A percentile compares a stretch with the other conserved stretches of the same genome.
Conservation (phyloP, 2,888 invertebrate genomes). For the Polietes domitor region DNA sequence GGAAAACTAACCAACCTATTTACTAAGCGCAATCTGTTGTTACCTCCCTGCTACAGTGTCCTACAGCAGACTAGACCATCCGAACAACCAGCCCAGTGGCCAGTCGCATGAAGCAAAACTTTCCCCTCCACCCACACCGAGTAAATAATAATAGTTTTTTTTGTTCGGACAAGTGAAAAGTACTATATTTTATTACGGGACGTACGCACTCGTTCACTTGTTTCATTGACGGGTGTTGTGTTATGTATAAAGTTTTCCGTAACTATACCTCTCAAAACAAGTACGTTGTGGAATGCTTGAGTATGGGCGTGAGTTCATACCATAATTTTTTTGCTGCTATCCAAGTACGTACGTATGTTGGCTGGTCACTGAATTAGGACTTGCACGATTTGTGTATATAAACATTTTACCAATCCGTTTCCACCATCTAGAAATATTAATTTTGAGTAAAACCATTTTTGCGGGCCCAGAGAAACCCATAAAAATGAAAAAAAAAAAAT, state of each 20-base stretch:
- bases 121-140: background rate
- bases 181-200: constrained; percentile 19
- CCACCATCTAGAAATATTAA: too few species aligned
- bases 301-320: background rate
- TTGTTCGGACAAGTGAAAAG: constrained; percentile 5
- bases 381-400: too few species aligned
- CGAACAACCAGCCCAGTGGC: background rate
- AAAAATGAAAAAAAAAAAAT: too few species aligned
- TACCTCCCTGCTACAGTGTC: background rate
- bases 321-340: background rate
- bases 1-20: constrained; percentile 1
- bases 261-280: constrained; percentile 20
- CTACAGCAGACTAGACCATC: background rate
- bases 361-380: too few species aligned
- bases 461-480: too few species aligned
- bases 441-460: too few species aligned
- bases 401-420: too few species aligned
- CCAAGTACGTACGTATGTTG: too few species aligned
- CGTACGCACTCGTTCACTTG: constrained; percentile 2
- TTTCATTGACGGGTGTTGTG: constrained; percentile 27
- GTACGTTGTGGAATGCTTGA: constrained; percentile 11
- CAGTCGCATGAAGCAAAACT: background rate
- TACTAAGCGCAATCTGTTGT: constrained; percentile 25
- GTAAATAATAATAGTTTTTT: constrained; percentile 22
- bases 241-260: constrained; percentile 9